Evolutionary conservation across 23 tunicate genomes (phyloP).

Genomic region (Trididemnum nubilum): DNA sequence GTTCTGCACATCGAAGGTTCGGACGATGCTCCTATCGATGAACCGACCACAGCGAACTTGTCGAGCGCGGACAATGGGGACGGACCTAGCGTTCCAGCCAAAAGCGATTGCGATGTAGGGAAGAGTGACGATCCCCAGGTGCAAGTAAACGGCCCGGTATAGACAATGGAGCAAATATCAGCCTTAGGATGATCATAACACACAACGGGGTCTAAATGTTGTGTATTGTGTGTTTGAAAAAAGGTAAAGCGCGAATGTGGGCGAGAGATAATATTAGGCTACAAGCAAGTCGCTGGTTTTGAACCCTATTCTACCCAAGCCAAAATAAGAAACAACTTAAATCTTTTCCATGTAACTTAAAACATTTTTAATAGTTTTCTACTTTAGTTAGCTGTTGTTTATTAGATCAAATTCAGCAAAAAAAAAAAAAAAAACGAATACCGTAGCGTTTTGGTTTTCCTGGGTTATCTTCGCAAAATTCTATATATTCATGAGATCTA

Average conservation of each 20-base stretch:
- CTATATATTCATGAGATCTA: too few relatives aligned
- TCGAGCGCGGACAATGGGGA: conserved; percentile 15
- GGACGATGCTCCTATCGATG: background rate
- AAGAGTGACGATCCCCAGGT: background rate
- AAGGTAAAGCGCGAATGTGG: background rate
- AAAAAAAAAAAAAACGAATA: too few relatives aligned
- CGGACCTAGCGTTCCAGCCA: background rate
- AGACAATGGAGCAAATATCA: background rate
- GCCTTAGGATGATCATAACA: background rate
- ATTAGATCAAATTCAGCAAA: too few relatives aligned
- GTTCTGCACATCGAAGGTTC: conserved; percentile 27
- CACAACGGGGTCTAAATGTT: background rate
- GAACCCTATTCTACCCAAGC: too few relatives aligned
- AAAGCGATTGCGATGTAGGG: background rate
- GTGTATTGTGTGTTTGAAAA: conserved; percentile 12
- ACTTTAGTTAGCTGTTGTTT: background rate
- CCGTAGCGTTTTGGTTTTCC: too few relatives aligned
- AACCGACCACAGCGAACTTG: background rate
- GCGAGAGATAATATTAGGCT: too few relatives aligned
- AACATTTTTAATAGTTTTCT: background rate
- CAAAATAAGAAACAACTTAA: too few relatives aligned
- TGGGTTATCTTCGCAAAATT: too few relatives aligned
- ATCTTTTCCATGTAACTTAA: background rate
- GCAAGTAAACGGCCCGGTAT: conserved; percentile 13
- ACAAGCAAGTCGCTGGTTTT: too few relatives aligned